phyloP scores from a whole-genome alignment of 1,140 invertebrate species.

The Drosophila nebulosa region DNA sequence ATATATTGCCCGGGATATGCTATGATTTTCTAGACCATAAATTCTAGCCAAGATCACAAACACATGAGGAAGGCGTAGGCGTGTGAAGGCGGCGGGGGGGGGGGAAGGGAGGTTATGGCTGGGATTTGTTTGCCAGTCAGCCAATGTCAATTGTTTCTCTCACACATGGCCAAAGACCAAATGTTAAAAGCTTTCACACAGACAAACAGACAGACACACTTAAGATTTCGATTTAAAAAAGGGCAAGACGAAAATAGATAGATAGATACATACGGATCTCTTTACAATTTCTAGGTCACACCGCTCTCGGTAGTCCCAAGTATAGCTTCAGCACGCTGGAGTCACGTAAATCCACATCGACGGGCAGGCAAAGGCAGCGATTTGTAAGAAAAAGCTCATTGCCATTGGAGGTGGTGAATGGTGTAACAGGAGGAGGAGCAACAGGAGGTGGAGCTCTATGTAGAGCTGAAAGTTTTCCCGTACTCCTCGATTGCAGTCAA shows the following conservation, averaged over 20 bases:
- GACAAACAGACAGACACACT: neutral
- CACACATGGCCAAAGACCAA: neutral
- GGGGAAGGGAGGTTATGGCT: neutral
- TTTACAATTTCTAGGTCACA: slow-evolving; percentile 60
- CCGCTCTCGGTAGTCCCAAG: slow-evolving; percentile 76
- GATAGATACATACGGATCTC: neutral
- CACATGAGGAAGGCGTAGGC: no score
- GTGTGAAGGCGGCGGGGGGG: neutral
- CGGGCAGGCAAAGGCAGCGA: slow-evolving; percentile 65
- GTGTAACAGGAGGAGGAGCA: neutral
- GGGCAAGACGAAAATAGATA: neutral
- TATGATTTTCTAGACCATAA: slow-evolving; percentile 20
- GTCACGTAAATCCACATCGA: slow-evolving; percentile 68
- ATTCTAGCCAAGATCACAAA: slow-evolving; percentile 19
- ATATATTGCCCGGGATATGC: neutral
- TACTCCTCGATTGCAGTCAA: slow-evolving; percentile 77
- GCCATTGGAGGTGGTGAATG: slow-evolving; percentile 57
- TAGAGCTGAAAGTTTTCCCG: slow-evolving; percentile 76
- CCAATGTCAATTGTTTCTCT: slow-evolving; percentile 22
- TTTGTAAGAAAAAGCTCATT: slow-evolving; percentile 77
- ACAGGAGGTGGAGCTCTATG: slow-evolving; percentile 32
- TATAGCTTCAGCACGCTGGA: slow-evolving; percentile 80
- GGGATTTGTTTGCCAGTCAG: slow-evolving; percentile 22
- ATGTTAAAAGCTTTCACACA: slow-evolving; percentile 24
- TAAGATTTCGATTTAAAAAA: neutral